Evolutionary conservation across 1,140 invertebrate genomes (phyloP).

Genomic region (Lordiphosa stackelbergi): DNA sequence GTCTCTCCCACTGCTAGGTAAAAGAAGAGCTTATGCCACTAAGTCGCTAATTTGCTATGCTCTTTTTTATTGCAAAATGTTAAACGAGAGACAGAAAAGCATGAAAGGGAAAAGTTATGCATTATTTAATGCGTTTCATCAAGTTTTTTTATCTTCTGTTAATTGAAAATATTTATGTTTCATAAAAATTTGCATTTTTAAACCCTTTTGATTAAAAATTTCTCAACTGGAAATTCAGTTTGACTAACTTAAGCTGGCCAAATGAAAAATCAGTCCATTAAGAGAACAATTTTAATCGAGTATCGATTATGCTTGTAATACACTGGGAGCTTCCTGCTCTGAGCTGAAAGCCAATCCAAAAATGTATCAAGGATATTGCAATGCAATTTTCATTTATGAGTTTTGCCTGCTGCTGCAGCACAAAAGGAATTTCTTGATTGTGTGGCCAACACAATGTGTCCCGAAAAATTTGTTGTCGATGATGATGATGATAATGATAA

Average conservation of each 20-base stretch:
- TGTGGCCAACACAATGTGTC: conserved; percentile 7
- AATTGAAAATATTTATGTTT: no score
- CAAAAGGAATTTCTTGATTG: conserved; percentile 22
- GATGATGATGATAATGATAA: neutral
- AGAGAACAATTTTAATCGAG: conserved; percentile 45
- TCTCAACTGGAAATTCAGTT: no score
- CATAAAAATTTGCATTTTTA: neutral
- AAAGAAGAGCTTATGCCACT: conserved; percentile 17
- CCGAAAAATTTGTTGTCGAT: conserved; percentile 32
- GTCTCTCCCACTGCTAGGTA: conserved; percentile 1
- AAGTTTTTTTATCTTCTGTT: no score
- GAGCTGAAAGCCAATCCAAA: conserved; percentile 24
- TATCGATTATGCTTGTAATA: conserved; percentile 35
- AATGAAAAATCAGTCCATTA: conserved; percentile 10
- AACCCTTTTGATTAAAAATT: no score
- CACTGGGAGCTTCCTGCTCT: conserved; percentile 27
- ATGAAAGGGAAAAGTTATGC: conserved; percentile 2
- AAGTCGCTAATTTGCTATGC: conserved; percentile 59
- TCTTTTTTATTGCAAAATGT: conserved; percentile 10
- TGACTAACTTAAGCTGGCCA: neutral
- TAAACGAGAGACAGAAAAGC: conserved; percentile 7
- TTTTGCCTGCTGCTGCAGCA: conserved; percentile 41
- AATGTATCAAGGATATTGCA: conserved; percentile 33
- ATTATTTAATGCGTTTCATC: conserved; percentile 6
- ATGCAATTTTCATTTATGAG: conserved; percentile 66